Conservation (phyloP, 2,113 vertebrate genomes). For the Gavialis gangeticus region DNA sequence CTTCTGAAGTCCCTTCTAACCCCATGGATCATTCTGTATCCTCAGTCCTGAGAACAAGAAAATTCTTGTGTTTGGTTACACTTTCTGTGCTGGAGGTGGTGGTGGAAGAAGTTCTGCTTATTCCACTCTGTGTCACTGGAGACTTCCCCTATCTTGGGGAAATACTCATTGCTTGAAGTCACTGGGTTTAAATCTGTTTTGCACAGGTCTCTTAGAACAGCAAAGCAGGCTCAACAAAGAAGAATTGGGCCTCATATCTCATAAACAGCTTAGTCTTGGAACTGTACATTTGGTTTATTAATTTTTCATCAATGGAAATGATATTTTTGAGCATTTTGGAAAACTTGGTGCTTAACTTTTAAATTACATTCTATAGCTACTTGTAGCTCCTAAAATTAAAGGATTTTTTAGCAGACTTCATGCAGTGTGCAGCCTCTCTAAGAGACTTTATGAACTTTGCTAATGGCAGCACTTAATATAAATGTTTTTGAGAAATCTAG, state of each 20-base stretch:
- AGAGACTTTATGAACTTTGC: background rate
- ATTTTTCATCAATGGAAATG: background rate
- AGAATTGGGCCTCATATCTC: background rate
- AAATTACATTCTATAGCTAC: background rate
- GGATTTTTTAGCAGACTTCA: background rate
- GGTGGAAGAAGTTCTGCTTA: background rate
- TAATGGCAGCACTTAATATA: background rate
- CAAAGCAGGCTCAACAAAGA: accelerated
- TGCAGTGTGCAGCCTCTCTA: background rate
- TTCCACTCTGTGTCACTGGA: background rate
- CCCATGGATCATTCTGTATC: too few species aligned
- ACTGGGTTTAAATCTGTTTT: background rate
- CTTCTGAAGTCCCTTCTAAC: too few species aligned
- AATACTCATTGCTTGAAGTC: background rate
- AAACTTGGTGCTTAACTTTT: background rate
- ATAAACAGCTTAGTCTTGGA: background rate
- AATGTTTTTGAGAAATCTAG: background rate
- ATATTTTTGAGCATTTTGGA: background rate
- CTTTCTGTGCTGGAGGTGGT: background rate
- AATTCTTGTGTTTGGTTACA: too few species aligned
- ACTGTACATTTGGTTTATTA: background rate
- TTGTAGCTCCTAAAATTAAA: background rate
- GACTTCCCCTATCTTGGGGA: background rate
- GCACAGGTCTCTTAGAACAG: background rate
- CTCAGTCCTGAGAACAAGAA: too few species aligned